Conservation (phyloP, 2,113 vertebrate genomes). For the Perca fluviatilis region DNA sequence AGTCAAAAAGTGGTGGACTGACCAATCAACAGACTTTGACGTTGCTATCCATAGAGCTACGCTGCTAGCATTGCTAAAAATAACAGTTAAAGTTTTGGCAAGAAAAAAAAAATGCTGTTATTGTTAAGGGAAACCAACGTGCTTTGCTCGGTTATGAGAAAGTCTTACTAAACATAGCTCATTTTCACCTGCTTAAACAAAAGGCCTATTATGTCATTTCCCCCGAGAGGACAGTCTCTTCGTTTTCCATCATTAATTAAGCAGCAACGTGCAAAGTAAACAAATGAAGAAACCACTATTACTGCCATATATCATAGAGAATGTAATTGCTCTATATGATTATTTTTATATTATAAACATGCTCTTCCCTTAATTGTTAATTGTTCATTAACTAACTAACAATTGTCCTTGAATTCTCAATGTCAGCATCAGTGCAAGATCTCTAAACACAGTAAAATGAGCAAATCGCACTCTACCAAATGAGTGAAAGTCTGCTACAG, state of each 20-base stretch:
- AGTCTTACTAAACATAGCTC: neutral
- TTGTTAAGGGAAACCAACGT: neutral
- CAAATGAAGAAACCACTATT: constrained; percentile 2
- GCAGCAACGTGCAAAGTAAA: constrained; percentile 2
- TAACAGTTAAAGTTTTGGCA: neutral
- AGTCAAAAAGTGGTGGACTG: neutral
- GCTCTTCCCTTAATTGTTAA: constrained; percentile 6
- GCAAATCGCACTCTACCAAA: constrained; percentile 64
- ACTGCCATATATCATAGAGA: neutral
- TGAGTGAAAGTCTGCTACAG: constrained; percentile 58
- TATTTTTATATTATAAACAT: constrained; percentile 13
- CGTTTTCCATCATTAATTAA: constrained; percentile 28
- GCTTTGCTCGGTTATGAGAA: constrained; percentile 3
- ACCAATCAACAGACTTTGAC: neutral
- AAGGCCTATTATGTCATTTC: constrained; percentile 3
- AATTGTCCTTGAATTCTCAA: constrained; percentile 3
- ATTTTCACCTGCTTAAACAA: constrained; percentile 36
- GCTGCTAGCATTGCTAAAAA: neutral
- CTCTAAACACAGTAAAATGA: constrained; percentile 59
- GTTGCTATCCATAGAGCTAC: too few relatives aligned
- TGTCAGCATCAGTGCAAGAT: constrained; percentile 34
- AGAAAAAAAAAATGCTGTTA: neutral
- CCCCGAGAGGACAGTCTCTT: constrained; percentile 3
- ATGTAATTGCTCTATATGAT: neutral
- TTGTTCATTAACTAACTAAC: constrained; percentile 28